phyloP scores from a whole-genome alignment of 2,113 vertebrate genomes.

The Protobothrops flavoviridis region DNA sequence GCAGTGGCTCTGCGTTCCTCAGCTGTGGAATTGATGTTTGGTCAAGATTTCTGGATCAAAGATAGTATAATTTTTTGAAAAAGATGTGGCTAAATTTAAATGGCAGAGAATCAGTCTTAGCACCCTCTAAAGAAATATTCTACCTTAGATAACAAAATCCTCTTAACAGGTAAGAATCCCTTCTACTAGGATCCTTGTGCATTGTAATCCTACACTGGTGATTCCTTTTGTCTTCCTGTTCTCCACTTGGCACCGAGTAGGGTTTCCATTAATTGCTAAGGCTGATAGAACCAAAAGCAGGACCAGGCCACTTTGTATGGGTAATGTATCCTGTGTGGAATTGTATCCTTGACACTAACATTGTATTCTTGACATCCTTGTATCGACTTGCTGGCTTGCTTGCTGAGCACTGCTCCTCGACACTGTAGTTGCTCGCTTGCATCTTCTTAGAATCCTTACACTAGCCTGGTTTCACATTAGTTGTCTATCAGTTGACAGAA shows the following conservation, averaged over 20 bases:
- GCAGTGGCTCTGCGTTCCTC: not conserved
- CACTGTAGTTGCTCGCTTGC: no score
- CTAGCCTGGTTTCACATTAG: not conserved
- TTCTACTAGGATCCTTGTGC: not conserved
- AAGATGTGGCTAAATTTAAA: not conserved
- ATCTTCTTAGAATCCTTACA: not conserved
- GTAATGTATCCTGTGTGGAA: not conserved
- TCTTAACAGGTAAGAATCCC: not conserved
- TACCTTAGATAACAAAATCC: not conserved
- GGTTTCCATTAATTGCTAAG: not conserved
- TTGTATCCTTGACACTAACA: not conserved
- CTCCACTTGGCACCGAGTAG: not conserved
- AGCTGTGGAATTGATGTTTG: not conserved
- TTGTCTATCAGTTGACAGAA: not conserved
- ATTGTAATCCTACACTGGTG: not conserved
- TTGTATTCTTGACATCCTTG: not conserved
- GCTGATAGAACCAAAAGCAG: not conserved
- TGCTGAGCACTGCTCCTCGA: not conserved
- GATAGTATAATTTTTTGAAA: not conserved
- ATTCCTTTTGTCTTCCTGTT: not conserved
- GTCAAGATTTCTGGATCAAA: not conserved
- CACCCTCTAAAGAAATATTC: no score
- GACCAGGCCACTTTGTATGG: not conserved
- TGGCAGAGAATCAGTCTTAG: not conserved
- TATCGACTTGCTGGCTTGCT: not conserved